Base-by-base conservation (phyloP, 2,113 vertebrate species). In the Isurus oxyrinchus region DNA sequence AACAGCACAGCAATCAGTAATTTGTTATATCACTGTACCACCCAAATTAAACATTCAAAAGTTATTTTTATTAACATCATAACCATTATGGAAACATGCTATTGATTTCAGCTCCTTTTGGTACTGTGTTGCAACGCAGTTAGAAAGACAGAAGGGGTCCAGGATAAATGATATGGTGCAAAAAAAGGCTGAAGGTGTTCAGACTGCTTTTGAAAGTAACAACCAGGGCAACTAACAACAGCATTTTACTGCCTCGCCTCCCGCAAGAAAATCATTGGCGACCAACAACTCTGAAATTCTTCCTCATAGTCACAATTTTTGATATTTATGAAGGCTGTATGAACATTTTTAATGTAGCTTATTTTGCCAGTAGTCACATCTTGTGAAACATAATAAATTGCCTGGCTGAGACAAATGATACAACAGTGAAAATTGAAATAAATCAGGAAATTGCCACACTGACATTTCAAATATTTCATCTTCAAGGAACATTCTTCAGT, bases 401-500 rank as follows among this genome's bases (percentile, higher is more conserved):
- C 35, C 44, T 72, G 66, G 27, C 49, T 3, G 14, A 53, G 7
- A 44, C 63, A 44, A 95, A 76, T 76, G 67, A 95, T 95, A 95
- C 27, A 72, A 55, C 49, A 49, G 66, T 53, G 66, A 72, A 49
- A 67, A 55, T 27, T 95, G 67, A 95, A 55, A 14, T 95, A 95
- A 76, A 76, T 95, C 94, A 95, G 94, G 40, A 95, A 95, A 72
- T 95, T 53, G 94, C 66, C 94, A 72, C 94, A 72, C 67, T 95
- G 67, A 95, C 94, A 95, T 95, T 95, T 55, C 40, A 95, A 95
- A 72, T 59, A 95, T 72, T 95, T 95, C 66, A 95, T 95, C 94
- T 69, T 95, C 67, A 72, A 66, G 94, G 67, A 95, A 95, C 66
- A 95, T 95, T 95, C 94, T 95, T 95, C 66, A 95, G 94, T 95